A percentile compares a stretch with the other conserved stretches of the same genome.
phyloP scores from a whole-genome alignment of 2,113 vertebrate species.

The Tachuris rubrigastra region DNA sequence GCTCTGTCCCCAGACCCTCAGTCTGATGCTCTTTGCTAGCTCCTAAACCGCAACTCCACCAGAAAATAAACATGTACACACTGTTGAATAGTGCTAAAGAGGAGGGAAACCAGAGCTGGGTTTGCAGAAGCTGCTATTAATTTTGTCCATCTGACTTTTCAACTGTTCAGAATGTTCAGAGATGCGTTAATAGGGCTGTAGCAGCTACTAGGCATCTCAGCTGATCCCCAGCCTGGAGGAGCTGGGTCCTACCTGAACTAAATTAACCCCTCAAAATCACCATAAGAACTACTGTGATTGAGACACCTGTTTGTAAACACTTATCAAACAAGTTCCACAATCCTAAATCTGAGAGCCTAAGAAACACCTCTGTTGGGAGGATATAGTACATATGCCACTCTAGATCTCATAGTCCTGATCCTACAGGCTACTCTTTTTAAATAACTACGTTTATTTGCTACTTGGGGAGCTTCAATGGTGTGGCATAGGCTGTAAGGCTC shows the following conservation, averaged over 20 bases:
- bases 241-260: not conserved
- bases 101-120: not conserved
- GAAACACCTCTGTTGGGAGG: not conserved
- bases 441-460: not conserved
- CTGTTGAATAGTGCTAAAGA: not conserved
- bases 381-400: not conserved
- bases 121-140: not conserved
- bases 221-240: not conserved
- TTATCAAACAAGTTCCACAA: not conserved
- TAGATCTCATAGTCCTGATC: not conserved
- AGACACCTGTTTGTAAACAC: not conserved
- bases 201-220: not conserved
- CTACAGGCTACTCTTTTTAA: not conserved
- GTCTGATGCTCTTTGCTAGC: not conserved
- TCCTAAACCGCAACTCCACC: not conserved
- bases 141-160: conserved; percentile 14
- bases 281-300: not conserved
- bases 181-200: not conserved
- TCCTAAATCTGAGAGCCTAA: not conserved
- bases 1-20: not conserved
- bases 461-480: not conserved
- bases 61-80: not conserved
- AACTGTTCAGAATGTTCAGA: not conserved
- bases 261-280: not conserved
- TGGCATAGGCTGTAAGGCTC: not conserved